Evolutionary conservation across 2,888 invertebrate genomes (phyloP), one percentile per base, ranked within the genome.

Genomic region (Scaptomyza caliginosa): DNA sequence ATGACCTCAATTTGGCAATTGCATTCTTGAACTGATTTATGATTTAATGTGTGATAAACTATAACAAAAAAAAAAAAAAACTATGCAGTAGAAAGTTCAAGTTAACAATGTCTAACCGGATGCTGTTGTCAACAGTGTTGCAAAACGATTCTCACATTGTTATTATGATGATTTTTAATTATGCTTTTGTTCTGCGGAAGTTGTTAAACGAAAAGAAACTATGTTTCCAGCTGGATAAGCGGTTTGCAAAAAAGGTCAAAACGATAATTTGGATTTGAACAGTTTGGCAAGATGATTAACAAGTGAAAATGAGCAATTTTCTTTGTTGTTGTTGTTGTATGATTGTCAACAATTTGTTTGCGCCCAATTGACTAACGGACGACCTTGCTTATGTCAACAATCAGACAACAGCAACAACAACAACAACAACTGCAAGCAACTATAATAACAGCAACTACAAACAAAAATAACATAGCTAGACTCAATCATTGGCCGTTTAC

Each of bases 381-480:
- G 67, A 67, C 71, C 71, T 72, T 72, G 72, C 39, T 28, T 26
- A 40, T 59, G 70, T 56, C 62, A 71, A 57, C 60, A 70, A 28
- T n/a, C 32, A 16, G 16, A 36, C 34, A 49, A 6, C 43, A 51
- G 1, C 51, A 50, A 10, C 48, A 48, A 17, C 43, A 48, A 6
- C 46, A 24, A 24, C 34, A 50, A 7, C 52, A 50, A 21, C 34
- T 32, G 10, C 26, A 21, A 50, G 7, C 52, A 50, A 21, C 34
- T 32, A n/a, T 32, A 21, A 13, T 17, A 40, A 4, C 11, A 42
- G n/a, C 55, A 51, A 45, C 46, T 46, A 11, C 56, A 50, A 26
- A 23, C 19, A 16, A 6, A 13, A 42, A 26, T 10, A 42, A 16
- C 21, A 42, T 11, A 30, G 5, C 16, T 50, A 40, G 34, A 46